A percentile compares a stretch with the other conserved stretches of the same genome.
phyloP scores from a whole-genome alignment of 2,113 vertebrate species.

The Grammomys dolichurus region DNA sequence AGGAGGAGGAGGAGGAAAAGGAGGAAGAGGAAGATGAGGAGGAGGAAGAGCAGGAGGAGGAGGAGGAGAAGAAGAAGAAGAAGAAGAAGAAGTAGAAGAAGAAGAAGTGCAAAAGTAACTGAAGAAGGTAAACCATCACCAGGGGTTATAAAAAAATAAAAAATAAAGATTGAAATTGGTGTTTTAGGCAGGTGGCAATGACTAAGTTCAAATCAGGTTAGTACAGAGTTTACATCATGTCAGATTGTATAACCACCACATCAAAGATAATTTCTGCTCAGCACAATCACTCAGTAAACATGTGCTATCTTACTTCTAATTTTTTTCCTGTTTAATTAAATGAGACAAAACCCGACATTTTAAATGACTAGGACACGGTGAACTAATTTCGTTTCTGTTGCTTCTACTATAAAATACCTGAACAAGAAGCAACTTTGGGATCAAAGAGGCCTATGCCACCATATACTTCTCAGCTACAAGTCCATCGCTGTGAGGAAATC shows the following conservation, averaged over 20 bases:
- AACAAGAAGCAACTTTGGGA: not conserved
- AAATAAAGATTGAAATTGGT: not conserved
- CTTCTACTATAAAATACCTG: not conserved
- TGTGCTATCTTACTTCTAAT: not conserved
- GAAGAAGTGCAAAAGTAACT: not conserved
- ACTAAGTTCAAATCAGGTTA: not conserved
- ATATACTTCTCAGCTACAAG: not conserved
- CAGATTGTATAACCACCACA: not conserved
- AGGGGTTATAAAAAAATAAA: not conserved
- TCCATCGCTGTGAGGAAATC: not conserved
- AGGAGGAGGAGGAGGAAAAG: too few relatives aligned
- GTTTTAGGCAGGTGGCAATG: too few relatives aligned
- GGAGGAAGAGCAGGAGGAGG: too few relatives aligned
- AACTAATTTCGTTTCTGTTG: not conserved
- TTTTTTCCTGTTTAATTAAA: not conserved
- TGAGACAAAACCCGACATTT: not conserved
- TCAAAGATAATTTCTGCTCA: not conserved
- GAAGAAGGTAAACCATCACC: not conserved
- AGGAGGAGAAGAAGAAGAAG: too few relatives aligned
- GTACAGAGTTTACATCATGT: not conserved
- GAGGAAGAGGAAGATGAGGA: too few relatives aligned
- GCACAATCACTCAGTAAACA: not conserved
- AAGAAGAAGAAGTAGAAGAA: too few relatives aligned
- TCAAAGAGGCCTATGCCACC: not conserved
- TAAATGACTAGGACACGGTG: not conserved